These are phyloP conservation scores for Leptonema lineaticorne DNA, from an alignment of 1,140 invertebrate species.

Conservation along the genomic window DNA sequence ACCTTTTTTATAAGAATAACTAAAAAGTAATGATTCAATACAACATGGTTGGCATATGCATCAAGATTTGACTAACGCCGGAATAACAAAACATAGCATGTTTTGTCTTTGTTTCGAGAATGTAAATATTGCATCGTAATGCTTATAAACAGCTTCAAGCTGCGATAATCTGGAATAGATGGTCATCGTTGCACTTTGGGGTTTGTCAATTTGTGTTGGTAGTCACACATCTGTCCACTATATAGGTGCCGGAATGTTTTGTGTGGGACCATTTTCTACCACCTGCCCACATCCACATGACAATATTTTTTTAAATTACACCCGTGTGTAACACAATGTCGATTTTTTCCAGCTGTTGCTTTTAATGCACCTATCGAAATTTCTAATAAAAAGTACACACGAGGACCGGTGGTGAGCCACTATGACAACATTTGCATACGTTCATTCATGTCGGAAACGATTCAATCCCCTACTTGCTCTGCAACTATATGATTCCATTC, in stretches of 20 bases:
- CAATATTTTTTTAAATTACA: neutral
- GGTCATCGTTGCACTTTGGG: too few relatives aligned
- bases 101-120: too few relatives aligned
- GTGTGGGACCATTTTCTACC: neutral
- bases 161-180: too few relatives aligned
- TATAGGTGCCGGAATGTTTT: neutral
- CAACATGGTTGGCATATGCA: too few relatives aligned
- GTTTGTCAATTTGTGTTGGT: neutral
- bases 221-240: neutral
- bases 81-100: too few relatives aligned
- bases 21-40: too few relatives aligned
- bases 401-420: too few relatives aligned
- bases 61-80: too few relatives aligned
- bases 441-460: neutral
- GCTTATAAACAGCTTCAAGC: too few relatives aligned
- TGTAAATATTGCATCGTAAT: too few relatives aligned
- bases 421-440: neutral
- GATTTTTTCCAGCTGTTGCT: neutral
- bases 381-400: neutral
- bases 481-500: too few relatives aligned
- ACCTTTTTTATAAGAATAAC: too few relatives aligned
- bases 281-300: constrained; percentile 4
- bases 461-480: neutral
- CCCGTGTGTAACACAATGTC: constrained; percentile 5
- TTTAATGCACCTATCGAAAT: neutral